phyloP scores from a whole-genome alignment of 2,888 invertebrate genomes.

The Seira musarum region DNA sequence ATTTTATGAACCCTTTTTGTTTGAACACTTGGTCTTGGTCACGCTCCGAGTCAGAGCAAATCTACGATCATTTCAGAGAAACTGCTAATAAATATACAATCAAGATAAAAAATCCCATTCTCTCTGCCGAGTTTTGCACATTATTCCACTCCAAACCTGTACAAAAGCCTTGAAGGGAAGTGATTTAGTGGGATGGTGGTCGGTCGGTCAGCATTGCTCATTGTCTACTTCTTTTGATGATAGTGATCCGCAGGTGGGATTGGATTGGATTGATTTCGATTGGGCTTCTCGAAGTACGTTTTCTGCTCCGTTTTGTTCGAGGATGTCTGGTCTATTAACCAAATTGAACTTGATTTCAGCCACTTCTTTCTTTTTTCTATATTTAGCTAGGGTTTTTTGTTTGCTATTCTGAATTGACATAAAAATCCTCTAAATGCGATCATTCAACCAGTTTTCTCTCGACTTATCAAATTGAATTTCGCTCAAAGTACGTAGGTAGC shows the following conservation, averaged over 20 bases:
- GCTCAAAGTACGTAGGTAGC: conserved; percentile 16
- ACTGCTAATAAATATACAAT: conserved; percentile 45
- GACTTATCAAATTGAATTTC: conserved; percentile 33
- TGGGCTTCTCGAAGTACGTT: background rate
- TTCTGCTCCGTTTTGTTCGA: background rate
- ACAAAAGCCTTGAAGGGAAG: conserved; percentile 50
- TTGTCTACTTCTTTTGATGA: conserved; percentile 21
- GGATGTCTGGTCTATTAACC: background rate
- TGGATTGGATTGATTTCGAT: conserved; percentile 40
- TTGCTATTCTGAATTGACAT: background rate
- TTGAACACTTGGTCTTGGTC: conserved; percentile 57
- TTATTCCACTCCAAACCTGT: conserved; percentile 31
- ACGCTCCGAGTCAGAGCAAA: conserved; percentile 40
- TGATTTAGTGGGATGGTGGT: conserved; percentile 41
- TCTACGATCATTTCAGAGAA: background rate
- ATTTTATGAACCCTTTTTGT: conserved; percentile 52
- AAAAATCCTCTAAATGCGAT: conserved; percentile 22
- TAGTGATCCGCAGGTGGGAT: conserved; percentile 45
- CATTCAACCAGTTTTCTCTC: conserved; percentile 44
- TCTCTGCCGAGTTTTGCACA: conserved; percentile 26
- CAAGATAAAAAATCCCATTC: conserved; percentile 44
- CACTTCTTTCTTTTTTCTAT: conserved; percentile 8
- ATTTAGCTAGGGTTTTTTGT: background rate
- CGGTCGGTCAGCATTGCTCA: conserved; percentile 27
- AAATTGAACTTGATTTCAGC: conserved; percentile 1